Base-by-base conservation (phyloP, 2,888 invertebrate species). In the Epinotia demarniana region DNA sequence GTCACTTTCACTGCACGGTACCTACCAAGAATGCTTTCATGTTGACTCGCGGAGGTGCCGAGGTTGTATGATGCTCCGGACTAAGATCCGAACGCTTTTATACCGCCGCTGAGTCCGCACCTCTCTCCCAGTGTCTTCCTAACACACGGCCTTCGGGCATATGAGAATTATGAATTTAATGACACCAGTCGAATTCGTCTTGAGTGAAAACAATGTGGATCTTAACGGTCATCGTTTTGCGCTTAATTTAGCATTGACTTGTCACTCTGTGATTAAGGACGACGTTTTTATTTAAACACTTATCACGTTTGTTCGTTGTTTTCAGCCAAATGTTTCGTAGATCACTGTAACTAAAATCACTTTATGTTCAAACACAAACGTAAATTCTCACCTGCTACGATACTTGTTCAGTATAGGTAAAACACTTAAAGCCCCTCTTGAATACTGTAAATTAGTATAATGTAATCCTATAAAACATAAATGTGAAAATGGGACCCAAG, bases 21-120 rank as follows among this genome's bases (percentile, higher is more conserved):
- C 93, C 93, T 93, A 94, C 94, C 94, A 94, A 93, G 92, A 94
- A 94, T 86, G 93, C 94, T 93, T 93, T 94, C 94, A 94, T 94
- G 93, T 93, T 94, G 93, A 87, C 90, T 92, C 91, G 88, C 92
- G 91, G 92, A 92, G 92, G 89, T 90, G 87, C 90, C 88, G 92
- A 88, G 88, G 89, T 92, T 90, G 92, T 93, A 85, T 93, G 93
- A 93, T 93, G 93, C 90, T 92, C 88, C 86, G 88, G 86, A 86
- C 88, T 82, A 80, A 82, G 84, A 84, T 81, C 87, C 81, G 85
- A 84, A 84, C 87, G 87, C 86, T 93, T 94, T 85, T 94, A 94
- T 94, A 94, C 88, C 78, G 85, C 85, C 87, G 85, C 85, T 77
- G 86, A 85, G 89, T 76, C 86, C 87, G 85, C 89, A 88, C 94